A percentile compares a stretch with the other conserved stretches of the same genome.
These are phyloP conservation scores for Limosa lapponica DNA, from an alignment of 2,797 vertebrate genomes.

Conservation along the genomic window DNA sequence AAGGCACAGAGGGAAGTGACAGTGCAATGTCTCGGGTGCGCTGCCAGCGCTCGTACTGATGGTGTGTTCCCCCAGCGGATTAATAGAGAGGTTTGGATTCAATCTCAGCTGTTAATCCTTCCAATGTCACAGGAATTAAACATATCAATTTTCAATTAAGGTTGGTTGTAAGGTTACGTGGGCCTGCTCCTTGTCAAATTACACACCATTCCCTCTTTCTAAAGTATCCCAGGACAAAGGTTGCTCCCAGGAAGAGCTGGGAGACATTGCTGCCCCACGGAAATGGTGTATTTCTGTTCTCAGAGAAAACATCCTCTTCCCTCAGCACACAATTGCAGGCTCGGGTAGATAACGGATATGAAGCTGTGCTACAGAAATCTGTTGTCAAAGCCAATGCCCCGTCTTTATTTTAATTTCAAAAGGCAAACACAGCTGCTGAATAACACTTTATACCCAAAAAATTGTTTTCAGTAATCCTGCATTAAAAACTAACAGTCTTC, in stretches of 20 bases:
- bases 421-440: background rate
- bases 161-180: background rate
- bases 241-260: fast-evolving
- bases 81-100: background rate
- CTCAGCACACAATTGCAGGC: background rate
- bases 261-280: fast-evolving
- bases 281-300: background rate
- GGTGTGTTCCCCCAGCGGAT: background rate
- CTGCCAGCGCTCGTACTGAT: background rate
- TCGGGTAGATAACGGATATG: background rate
- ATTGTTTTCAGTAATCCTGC: background rate
- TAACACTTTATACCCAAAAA: background rate
- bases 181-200: background rate
- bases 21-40: background rate
- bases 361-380: background rate
- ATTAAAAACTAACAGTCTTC: background rate
- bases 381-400: background rate
- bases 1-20: background rate
- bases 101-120: slow-evolving; percentile 13
- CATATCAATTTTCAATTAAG: background rate
- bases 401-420: background rate
- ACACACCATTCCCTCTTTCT: background rate
- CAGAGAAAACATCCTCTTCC: background rate
- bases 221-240: background rate
- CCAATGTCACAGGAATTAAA: background rate